Evolutionary conservation across 2,888 invertebrate species (phyloP), one percentile per base, ranked within the genome.

Genomic region (Saturnia pavonia): DNA sequence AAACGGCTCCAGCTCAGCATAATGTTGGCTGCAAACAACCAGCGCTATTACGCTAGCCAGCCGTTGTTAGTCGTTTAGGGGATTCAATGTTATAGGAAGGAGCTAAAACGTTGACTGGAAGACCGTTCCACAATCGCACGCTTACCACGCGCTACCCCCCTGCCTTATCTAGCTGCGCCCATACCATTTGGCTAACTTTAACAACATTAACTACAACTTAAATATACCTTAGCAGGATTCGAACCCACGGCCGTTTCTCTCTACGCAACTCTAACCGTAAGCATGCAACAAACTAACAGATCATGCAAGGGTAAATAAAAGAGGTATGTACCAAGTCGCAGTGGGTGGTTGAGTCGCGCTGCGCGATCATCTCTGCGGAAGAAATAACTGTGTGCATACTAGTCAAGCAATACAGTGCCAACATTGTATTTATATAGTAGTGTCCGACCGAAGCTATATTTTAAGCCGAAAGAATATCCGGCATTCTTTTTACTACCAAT

Each of bases 281-380:
- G 48, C 68, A 45, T 68, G 68, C 68, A 67, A 22, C 22, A 25
- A 48, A 48, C 16, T 68, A 68, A 43, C 7, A 27, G 27, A 48
- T 27, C 68, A 68, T 68, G 68, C 79, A 75, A 71, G 71, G 74
- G 67, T 75, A 76, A 77, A 75, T 74, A 75, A 77, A 77, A 77
- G 76, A 77, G 74, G 74, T 78, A 63, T 74, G 78, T 85, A 85
- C 85, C 85, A 79, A 80, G 67, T 77, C 75, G 80, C 69, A 73
- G 67, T 42, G 22, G 48, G 25, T 71, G 72, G 74, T 76, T 78
- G 78, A 73, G 72, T 74, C 79, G 79, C 54, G 82, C 72, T 77
- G 78, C 83, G 75, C 76, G 80, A 82, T 80, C 85, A 74, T 75
- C 76, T 81, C 90, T 90, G 88, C 80, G 88, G 76, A 90, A 86